Conservation (phyloP, 2,888 invertebrate species). For the Linnaemya tessellans region DNA sequence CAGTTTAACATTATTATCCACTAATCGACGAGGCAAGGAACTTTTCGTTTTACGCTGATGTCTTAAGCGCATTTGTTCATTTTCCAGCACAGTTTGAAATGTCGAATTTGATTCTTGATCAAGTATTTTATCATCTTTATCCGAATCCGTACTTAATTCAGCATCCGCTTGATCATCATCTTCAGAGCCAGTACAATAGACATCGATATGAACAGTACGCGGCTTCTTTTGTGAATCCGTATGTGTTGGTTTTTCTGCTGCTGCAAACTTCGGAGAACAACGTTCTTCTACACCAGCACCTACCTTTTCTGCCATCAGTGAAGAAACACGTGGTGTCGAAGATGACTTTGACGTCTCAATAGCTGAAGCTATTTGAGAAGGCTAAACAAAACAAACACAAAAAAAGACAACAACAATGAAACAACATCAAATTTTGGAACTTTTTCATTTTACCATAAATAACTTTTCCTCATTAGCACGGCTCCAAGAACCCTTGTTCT, state of each 20-base stretch:
- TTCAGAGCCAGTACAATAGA: conserved; percentile 88
- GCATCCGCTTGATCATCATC: conserved; percentile 81
- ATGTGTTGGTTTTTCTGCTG: conserved; percentile 54
- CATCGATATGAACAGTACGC: conserved; percentile 89
- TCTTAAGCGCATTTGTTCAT: conserved; percentile 85
- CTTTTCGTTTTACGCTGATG: conserved; percentile 84
- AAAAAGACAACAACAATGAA: not conserved
- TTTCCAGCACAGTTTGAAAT: conserved; percentile 87
- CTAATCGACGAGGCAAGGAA: conserved; percentile 83
- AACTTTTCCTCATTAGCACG: conserved; percentile 81
- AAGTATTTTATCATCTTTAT: conserved; percentile 75
- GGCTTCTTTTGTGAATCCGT: conserved; percentile 82
- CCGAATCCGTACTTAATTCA: conserved; percentile 76
- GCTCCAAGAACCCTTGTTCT: conserved; percentile 72
- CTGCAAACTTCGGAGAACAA: conserved; percentile 66
- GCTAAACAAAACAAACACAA: conserved; percentile 57
- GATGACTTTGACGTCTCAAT: conserved; percentile 80
- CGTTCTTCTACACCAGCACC: conserved; percentile 56
- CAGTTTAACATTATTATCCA: conserved; percentile 27
- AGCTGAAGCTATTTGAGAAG: conserved; percentile 74
- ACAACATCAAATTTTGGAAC: no score
- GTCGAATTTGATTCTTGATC: conserved; percentile 84
- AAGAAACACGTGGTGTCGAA: conserved; percentile 79
- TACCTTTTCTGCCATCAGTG: conserved; percentile 73
- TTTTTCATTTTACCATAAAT: conserved; percentile 78